These are phyloP conservation scores for Cinara cedri DNA, from an alignment of 2,888 invertebrate species.

Conservation along the genomic window DNA sequence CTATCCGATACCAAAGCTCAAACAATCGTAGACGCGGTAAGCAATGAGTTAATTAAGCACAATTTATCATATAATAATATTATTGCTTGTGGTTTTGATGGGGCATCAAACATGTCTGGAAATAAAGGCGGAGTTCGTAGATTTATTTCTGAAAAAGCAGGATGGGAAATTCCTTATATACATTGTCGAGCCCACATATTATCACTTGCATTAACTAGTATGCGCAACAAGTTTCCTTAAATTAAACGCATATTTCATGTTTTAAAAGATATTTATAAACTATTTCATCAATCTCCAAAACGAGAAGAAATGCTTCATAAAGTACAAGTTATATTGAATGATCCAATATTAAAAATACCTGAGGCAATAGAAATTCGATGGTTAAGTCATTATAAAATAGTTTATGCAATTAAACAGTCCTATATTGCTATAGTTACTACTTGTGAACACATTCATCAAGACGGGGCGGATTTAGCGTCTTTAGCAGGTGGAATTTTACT, in stretches of 20 bases:
- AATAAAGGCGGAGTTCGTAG: no score
- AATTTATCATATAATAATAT: conserved; percentile 2
- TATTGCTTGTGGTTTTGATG: conserved; percentile 13
- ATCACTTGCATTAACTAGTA: conserved; percentile 33
- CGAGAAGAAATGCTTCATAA: conserved; percentile 23
- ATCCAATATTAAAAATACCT: conserved; percentile 8
- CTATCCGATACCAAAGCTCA: conserved; percentile 19
- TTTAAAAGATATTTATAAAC: conserved; percentile 25
- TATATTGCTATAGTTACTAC: background rate
- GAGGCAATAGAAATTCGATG: conserved; percentile 20
- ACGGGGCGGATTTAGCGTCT: conserved; percentile 9
- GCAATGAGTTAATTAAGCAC: background rate
- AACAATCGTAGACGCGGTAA: background rate
- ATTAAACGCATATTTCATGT: conserved; percentile 31
- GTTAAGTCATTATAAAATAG: conserved; percentile 18
- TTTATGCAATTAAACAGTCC: conserved; percentile 18
- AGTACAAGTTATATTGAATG: conserved; percentile 3
- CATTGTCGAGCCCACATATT: conserved; percentile 15
- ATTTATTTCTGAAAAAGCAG: background rate
- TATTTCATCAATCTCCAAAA: conserved; percentile 33
- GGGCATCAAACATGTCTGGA: conserved; percentile 11
- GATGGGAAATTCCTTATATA: conserved; percentile 9
- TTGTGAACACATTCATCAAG: background rate
- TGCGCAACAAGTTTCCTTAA: conserved; percentile 28
- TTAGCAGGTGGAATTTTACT: conserved; percentile 1